Conservation (phyloP, 2,113 vertebrate species). For the Scartelaos histophorus region DNA sequence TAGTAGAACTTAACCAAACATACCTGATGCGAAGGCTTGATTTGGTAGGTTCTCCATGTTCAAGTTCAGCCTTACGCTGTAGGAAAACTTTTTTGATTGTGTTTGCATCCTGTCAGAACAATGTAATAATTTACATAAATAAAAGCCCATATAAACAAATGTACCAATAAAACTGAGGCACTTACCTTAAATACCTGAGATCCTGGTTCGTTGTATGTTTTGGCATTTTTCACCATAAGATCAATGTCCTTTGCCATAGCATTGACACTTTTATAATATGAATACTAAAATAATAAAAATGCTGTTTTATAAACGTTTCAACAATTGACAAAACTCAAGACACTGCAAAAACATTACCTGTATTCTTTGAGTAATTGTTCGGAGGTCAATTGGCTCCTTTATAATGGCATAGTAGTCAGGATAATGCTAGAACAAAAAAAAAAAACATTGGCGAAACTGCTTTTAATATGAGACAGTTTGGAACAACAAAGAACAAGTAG, state of each 20-base stretch:
- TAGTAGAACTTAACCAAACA: not conserved
- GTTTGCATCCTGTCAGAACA: slow-evolving; percentile 87
- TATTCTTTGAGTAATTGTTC: slow-evolving; percentile 94
- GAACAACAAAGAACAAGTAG: no score
- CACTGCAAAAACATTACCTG: slow-evolving; percentile 77
- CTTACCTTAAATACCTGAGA: slow-evolving; percentile 98
- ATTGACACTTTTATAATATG: slow-evolving; percentile 92
- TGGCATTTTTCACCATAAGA: slow-evolving; percentile 97
- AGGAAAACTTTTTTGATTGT: slow-evolving; percentile 97
- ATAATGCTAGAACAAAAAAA: slow-evolving; percentile 86
- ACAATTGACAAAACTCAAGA: not conserved
- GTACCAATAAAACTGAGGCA: not conserved
- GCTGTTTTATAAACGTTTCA: not conserved
- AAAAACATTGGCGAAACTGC: not conserved
- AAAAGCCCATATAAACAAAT: not conserved
- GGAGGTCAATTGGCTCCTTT: slow-evolving; percentile 98
- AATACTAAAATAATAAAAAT: slow-evolving; percentile 75
- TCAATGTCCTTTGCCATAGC: slow-evolving; percentile 97
- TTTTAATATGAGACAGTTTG: not conserved
- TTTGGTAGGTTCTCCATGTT: slow-evolving; percentile 92
- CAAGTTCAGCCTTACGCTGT: slow-evolving; percentile 94
- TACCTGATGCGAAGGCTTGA: slow-evolving; percentile 95
- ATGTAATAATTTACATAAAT: not conserved
- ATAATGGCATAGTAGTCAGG: slow-evolving; percentile 99
- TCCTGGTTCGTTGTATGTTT: slow-evolving; percentile 98